Evolutionary conservation across 2,888 invertebrate genomes (phyloP).

Genomic region (Cantharis rustica): DNA sequence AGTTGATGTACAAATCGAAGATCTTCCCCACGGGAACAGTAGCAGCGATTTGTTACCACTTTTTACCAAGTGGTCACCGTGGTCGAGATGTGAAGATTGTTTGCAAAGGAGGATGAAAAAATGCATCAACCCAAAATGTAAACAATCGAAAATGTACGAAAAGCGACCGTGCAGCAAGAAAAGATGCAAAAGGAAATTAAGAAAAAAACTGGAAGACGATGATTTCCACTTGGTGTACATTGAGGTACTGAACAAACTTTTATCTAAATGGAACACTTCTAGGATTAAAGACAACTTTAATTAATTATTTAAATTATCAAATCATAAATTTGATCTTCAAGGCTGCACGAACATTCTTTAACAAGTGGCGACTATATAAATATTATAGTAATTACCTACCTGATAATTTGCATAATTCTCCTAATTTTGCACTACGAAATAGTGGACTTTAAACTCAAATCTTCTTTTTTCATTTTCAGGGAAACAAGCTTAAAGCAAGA

Average conservation of each 20-base stretch:
- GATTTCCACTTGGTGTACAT: slow-evolving; percentile 44
- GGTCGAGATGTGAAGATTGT: slow-evolving; percentile 53
- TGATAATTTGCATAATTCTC: background rate
- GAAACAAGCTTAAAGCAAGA: slow-evolving; percentile 45
- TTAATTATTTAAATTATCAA: no score
- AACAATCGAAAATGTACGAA: slow-evolving; percentile 49
- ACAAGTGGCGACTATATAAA: background rate
- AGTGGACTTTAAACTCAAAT: background rate
- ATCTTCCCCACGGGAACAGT: background rate
- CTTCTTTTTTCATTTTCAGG: slow-evolving; percentile 37
- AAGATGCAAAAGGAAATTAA: slow-evolving; percentile 54
- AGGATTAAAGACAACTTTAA: background rate
- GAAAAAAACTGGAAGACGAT: slow-evolving; percentile 43
- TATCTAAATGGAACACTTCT: background rate
- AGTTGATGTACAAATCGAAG: background rate
- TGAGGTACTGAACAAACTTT: slow-evolving; percentile 10
- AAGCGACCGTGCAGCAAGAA: slow-evolving; percentile 51
- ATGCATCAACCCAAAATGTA: slow-evolving; percentile 58
- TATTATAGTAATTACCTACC: background rate
- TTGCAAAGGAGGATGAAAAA: slow-evolving; percentile 77
- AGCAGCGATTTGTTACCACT: background rate
- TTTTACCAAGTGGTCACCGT: slow-evolving; percentile 46
- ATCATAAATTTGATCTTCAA: background rate
- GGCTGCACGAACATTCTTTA: background rate
- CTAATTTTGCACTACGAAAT: background rate